Base-by-base conservation (phyloP, 64 coral and sea anemone genomes). In the Catalaphyllia jardinei region DNA sequence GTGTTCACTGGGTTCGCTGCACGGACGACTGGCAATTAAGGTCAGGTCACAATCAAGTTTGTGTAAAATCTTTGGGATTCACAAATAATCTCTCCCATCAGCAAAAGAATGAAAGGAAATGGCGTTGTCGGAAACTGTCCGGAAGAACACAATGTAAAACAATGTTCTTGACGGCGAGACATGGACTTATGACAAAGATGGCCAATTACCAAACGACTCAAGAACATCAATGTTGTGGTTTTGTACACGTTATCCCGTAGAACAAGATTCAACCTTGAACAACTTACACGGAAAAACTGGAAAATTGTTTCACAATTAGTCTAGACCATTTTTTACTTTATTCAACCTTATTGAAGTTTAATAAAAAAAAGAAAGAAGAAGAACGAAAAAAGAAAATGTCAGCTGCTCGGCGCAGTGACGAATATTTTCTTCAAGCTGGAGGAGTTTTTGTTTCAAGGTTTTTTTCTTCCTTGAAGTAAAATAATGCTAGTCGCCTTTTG, bases 41-140 rank as follows among this genome's bases (percentile, higher is more conserved):
- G 65, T 71, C 39, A 35, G 20, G 59, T 39, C 15, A 65, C 62
- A 12, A 11, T 69, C 65, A 27, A 69, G 22, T 28, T 35, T 51
- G 59, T 33, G 39, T 71, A 50, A 71, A 49, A 27, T 10, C 31
- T 7, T 69, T 17, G 22, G 22, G 67, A 49, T 49, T 39, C 33
- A 16, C n/a, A 52, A 71, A 28, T 71, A 33, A 38, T 83, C 9
- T 71, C 3, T 85, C 49, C 65, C 25, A 85, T 85, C 81, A 29
- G 80, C 10, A 27, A 64, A 85, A 85, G 81, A 85, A 85, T 85
- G 62, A 24, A 29, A 85, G 63, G 81, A 85, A 71, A 67, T 71
- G 35, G 60, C 20, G 31, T 50, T 67, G 81, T 85, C 81, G 81
- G 81, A 85, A 85, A 39, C 38, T 52, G 63, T 85, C 81, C 65